These are phyloP conservation scores for Pungitius pungitius DNA, from an alignment of 2,113 vertebrate genomes.

Conservation along the genomic window DNA sequence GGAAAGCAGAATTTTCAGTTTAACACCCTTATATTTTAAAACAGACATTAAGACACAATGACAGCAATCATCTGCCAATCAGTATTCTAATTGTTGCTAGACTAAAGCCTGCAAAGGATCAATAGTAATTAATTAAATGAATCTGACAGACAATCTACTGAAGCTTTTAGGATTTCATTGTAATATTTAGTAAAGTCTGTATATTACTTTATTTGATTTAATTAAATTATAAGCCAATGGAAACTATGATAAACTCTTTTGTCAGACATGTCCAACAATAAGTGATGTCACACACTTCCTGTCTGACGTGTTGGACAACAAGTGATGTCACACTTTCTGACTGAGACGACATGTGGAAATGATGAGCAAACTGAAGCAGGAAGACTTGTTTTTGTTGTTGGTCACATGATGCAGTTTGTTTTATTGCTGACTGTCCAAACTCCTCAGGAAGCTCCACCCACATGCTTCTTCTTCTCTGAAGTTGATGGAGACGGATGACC, in stretches of 20 bases:
- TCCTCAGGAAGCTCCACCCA: conserved; percentile 44
- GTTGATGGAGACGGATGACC: background rate
- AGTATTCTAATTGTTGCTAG: no score
- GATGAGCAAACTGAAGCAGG: conserved; percentile 59
- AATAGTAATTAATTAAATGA: background rate
- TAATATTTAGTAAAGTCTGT: background rate
- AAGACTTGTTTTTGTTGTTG: conserved; percentile 69
- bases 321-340: background rate
- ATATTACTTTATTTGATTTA: background rate
- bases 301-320: no score
- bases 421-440: conserved; percentile 66
- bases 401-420: conserved; percentile 52
- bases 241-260: no score
- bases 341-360: background rate
- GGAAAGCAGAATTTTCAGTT: no score
- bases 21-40: no score
- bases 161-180: background rate
- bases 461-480: conserved; percentile 31
- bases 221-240: no score
- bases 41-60: no score
- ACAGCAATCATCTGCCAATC: no score
- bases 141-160: background rate
- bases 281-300: no score
- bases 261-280: no score
- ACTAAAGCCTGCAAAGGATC: no score